phyloP scores from a whole-genome alignment of 2,888 invertebrate species.

The Lagria hirta region DNA sequence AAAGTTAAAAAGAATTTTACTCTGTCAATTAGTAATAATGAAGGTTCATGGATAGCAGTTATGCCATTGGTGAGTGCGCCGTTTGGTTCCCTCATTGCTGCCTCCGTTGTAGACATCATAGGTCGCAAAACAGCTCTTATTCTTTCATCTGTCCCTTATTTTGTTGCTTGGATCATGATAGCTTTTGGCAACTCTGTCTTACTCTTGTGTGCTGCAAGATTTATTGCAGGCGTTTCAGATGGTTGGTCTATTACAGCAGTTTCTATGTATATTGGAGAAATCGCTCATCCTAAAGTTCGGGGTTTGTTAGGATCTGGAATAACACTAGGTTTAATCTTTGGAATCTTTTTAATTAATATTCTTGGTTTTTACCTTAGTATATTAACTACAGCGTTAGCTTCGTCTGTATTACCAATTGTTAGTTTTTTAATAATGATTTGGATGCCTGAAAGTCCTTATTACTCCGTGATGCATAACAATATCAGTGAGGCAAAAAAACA shows the following conservation, averaged over 20 bases:
- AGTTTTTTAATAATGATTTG: conserved; percentile 55
- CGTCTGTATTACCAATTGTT: conserved; percentile 53
- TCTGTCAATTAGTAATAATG: conserved; percentile 47
- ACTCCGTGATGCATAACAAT: conserved; percentile 51
- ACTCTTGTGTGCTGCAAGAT: conserved; percentile 56
- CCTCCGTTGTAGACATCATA: conserved; percentile 62
- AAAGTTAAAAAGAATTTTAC: conserved; percentile 36
- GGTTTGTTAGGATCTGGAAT: conserved; percentile 62
- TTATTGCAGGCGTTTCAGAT: conserved; percentile 65
- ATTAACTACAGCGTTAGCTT: conserved; percentile 55
- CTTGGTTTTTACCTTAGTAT: conserved; percentile 56
- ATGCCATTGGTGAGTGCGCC: conserved; percentile 65
- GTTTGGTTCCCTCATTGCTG: conserved; percentile 61
- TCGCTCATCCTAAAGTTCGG: conserved; percentile 59
- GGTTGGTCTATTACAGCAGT: conserved; percentile 52
- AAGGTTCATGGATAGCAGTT: conserved; percentile 64
- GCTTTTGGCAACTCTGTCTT: conserved; percentile 60
- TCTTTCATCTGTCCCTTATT: conserved; percentile 58
- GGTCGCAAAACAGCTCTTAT: conserved; percentile 65
- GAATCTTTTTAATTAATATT: conserved; percentile 58
- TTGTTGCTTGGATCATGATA: conserved; percentile 63
- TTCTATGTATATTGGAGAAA: conserved; percentile 65
- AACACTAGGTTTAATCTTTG: conserved; percentile 57
- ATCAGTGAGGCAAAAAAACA: conserved; percentile 55
- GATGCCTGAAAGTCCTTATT: conserved; percentile 64